Base-by-base conservation (phyloP, 2,888 invertebrate species). In the Calameuta idolon region DNA sequence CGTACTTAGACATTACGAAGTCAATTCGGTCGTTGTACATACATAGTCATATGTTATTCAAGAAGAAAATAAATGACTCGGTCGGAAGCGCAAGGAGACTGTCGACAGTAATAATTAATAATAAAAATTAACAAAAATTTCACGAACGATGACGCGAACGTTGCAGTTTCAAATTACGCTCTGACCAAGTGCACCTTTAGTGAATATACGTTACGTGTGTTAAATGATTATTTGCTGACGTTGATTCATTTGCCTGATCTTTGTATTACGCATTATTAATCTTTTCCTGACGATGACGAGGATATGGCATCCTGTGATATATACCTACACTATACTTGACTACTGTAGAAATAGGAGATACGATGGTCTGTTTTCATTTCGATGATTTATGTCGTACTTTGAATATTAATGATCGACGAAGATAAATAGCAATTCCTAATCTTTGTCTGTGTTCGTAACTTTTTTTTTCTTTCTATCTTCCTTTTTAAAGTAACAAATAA, bases 221-320 rank as follows among this genome's bases (percentile, higher is more conserved):
- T 55, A 55, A 55, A 23, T 23, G 55, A 55, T 55, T 55, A 55
- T 55, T 40, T 55, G 23, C 55, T 55, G 23, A 55, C 55, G 55
- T 71, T 71, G 71, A 71, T 71, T 71, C 5, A 23, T 33, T 9
- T 15, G 34, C 30, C 33, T 74, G 55, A 68, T 74, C 12, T 69
- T 35, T 74, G 68, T n/a, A 35, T 69, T 31, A 74, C 2, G 30
- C 34, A 35, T 74, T 37, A 34, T 69, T 74, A 33, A 31, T 71
- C 23, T 71, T 71, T 34, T 71, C 31, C 71, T 15, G 15, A 34
- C 71, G 71, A 34, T 71, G 34, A 71, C 71, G 71, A 80, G 81
- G 81, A 81, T 80, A 79, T 79, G 77, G 80, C 79, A 81, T 81
- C 81, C 81, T 82, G 82, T 82, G 82, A 82, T 82, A 81, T 79